Base-by-base conservation (phyloP, 2,797 vertebrate genomes). In the Lagorchestes hirsutus region DNA sequence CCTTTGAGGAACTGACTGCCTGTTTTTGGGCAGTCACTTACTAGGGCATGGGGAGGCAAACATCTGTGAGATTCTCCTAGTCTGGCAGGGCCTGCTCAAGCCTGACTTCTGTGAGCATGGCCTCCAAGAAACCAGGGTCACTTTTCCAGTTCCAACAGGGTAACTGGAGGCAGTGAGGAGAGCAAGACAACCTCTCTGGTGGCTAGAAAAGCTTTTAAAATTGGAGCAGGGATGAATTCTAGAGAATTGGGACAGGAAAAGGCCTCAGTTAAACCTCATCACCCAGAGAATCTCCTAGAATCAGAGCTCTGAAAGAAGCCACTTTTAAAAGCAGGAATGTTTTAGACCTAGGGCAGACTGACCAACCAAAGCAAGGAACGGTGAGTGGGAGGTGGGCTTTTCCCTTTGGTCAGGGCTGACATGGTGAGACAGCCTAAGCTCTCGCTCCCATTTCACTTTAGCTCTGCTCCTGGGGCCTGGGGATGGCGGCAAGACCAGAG, bases 121-220 rank as follows among this genome's bases (percentile, higher is more conserved):
- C 1, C 31, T 34, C 13, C 29, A n/a, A 74, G 62, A 74, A 67
- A 74, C 16, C 34, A n/a, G 62, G 5, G 16, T 40, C 14, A 67
- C 31, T n/a, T 16, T 67, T 13, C 8, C 34, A 18, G 34, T 14
- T 14, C 34, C 34, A 67, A 13, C 4, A 16, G 62, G 28, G 58
- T 59, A 29, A 29, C 0, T 0, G 14, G 11, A 67, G 67, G 62
- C 34, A 16, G 13, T 5, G 13, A 67, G 92, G 22, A 95, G 31
- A 93, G 50, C 92, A 59, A 46, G 31, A 34, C 96, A 96, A 96
- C 11, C 82, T 92, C 55, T 95, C 29, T 87, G 54, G 82, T 34
- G n/a, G 55, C 59, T 94, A 11, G 18, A 58, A 55, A 40, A 87
- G 54, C 11, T 54, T 91, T 92, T 57, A 46, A 93, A 94, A 28